phyloP scores from a whole-genome alignment of 1,140 invertebrate species.

The Bradysia coprophila region DNA sequence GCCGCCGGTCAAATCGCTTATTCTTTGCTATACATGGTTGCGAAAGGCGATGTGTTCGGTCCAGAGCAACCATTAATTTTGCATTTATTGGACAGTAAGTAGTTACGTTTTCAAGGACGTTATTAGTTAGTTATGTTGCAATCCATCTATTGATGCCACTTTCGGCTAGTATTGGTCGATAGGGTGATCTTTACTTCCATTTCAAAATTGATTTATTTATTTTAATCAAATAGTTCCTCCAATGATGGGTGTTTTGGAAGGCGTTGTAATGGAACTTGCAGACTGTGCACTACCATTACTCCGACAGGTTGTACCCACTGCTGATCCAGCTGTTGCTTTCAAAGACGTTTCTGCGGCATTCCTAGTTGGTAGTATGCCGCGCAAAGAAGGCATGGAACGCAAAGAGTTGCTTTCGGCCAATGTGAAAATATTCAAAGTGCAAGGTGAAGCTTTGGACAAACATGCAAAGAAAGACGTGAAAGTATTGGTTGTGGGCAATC shows the following conservation, averaged over 20 bases:
- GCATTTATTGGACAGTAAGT: constrained; percentile 89
- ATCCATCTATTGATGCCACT: no score
- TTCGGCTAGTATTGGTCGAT: no score
- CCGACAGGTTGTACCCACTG: constrained; percentile 66
- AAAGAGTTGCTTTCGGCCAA: constrained; percentile 93
- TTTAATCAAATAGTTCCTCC: no score
- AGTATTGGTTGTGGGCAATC: constrained; percentile 95
- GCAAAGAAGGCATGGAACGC: constrained; percentile 96
- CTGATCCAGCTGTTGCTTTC: constrained; percentile 76
- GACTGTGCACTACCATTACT: constrained; percentile 93
- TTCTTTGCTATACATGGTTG: constrained; percentile 83
- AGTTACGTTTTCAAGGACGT: no score
- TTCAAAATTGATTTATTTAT: no score
- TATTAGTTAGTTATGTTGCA: no score
- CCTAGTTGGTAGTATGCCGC: constrained; percentile 95
- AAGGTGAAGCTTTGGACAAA: constrained; percentile 84
- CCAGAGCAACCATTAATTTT: constrained; percentile 72
- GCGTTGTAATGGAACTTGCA: constrained; percentile 92
- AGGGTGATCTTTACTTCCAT: no score
- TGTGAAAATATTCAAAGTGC: constrained; percentile 95
- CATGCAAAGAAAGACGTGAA: constrained; percentile 89
- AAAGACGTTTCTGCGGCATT: constrained; percentile 96
- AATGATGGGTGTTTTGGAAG: constrained; percentile 88
- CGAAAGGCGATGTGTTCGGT: constrained; percentile 94
- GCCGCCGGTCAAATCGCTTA: constrained; percentile 98